phyloP scores from a whole-genome alignment of 2,888 invertebrate genomes.

The Eupithecia tripunctaria region DNA sequence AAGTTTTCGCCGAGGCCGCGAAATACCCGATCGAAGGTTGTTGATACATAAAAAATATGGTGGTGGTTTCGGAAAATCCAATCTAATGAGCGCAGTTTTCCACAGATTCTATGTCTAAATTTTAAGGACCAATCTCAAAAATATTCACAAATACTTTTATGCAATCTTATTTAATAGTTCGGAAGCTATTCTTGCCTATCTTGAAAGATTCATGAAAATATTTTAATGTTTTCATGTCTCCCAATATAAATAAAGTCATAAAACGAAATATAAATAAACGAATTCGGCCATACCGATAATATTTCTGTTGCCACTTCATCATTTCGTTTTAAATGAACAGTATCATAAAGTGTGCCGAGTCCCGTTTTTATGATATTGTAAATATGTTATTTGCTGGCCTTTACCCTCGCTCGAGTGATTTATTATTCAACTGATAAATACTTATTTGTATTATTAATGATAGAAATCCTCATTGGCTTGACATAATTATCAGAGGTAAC shows the following conservation, averaged over 20 bases:
- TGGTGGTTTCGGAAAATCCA: too few relatives aligned
- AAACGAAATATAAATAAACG: slow-evolving; percentile 31
- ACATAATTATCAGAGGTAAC: neutral
- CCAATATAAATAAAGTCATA: slow-evolving; percentile 37
- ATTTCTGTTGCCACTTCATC: slow-evolving; percentile 40
- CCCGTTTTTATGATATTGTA: slow-evolving; percentile 25
- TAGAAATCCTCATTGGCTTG: neutral
- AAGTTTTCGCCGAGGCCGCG: too few relatives aligned
- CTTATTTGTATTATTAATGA: neutral
- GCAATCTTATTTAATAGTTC: neutral
- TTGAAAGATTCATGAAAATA: neutral
- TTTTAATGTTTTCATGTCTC: slow-evolving; percentile 14
- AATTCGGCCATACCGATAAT: slow-evolving; percentile 28
- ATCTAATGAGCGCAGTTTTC: neutral
- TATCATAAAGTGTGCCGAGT: slow-evolving; percentile 32
- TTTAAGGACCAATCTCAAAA: neutral
- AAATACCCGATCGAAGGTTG: too few relatives aligned
- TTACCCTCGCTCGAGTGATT: slow-evolving; percentile 13
- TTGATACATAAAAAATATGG: too few relatives aligned
- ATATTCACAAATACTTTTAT: neutral
- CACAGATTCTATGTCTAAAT: neutral
- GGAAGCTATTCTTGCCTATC: neutral
- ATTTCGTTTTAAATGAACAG: slow-evolving; percentile 37
- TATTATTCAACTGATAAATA: slow-evolving; percentile 22
- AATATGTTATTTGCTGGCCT: slow-evolving; percentile 24